Conservation (phyloP, 2,113 vertebrate genomes). For the Condylura cristata region DNA sequence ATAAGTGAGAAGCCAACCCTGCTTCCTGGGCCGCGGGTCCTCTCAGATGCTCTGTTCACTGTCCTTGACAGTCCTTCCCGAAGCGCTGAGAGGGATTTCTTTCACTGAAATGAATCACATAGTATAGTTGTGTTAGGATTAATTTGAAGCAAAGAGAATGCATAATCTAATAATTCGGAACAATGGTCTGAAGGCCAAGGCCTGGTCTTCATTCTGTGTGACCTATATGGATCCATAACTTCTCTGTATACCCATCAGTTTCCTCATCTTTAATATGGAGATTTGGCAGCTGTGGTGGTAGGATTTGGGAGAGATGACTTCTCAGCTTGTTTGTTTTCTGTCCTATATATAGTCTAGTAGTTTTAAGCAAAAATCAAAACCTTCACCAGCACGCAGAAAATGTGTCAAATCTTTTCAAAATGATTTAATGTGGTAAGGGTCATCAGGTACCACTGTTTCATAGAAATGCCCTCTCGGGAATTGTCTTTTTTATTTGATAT, state of each 20-base stretch:
- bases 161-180: not conserved
- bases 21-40: not conserved
- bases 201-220: not conserved
- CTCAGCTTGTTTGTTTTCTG: not conserved
- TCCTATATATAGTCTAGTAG: not conserved
- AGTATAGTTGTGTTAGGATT: not conserved
- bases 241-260: not conserved
- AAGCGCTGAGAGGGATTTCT: not conserved
- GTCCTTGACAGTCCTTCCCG: not conserved
- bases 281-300: not conserved
- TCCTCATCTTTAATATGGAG: not conserved
- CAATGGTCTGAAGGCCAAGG: not conserved
- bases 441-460: not conserved
- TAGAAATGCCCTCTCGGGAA: not conserved
- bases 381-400: not conserved
- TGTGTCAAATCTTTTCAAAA: not conserved
- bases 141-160: not conserved
- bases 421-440: not conserved
- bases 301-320: not conserved
- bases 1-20: conserved; percentile 66
- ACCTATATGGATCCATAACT: accelerated
- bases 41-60: not conserved
- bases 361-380: conserved; percentile 28
- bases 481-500: not conserved
- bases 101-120: conserved; percentile 6